phyloP scores from a whole-genome alignment of 1,140 invertebrate genomes.

The Lepidurus couesii region DNA sequence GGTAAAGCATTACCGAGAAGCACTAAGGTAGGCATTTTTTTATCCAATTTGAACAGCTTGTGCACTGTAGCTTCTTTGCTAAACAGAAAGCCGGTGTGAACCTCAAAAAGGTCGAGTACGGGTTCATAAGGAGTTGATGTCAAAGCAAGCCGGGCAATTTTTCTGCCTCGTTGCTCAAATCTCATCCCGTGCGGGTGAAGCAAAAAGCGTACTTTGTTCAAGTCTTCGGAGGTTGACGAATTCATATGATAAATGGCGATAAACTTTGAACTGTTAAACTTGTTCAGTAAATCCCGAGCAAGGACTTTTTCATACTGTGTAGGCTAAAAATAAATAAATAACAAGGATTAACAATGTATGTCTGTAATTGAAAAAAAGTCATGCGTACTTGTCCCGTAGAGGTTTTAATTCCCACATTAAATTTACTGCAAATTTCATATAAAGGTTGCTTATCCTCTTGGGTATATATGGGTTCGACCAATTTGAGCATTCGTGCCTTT shows the following conservation, averaged over 20 bases:
- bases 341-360: background rate
- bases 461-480: slow-evolving; percentile 10
- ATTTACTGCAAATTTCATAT: slow-evolving; percentile 15
- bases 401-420: background rate
- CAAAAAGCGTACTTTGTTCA: slow-evolving; percentile 20
- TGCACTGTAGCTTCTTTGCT: slow-evolving; percentile 26
- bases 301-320: slow-evolving; percentile 24
- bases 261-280: slow-evolving; percentile 21
- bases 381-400: background rate
- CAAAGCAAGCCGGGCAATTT: slow-evolving; percentile 23
- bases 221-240: slow-evolving; percentile 7
- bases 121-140: slow-evolving; percentile 22
- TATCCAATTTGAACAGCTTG: slow-evolving; percentile 24
- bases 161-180: slow-evolving; percentile 16
- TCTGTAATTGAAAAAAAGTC: background rate
- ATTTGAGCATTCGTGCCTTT: slow-evolving; percentile 11
- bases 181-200: slow-evolving; percentile 22
- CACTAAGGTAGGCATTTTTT: slow-evolving; percentile 26
- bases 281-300: background rate
- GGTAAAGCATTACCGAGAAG: slow-evolving; percentile 23
- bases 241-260: slow-evolving; percentile 28
- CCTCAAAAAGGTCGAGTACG: slow-evolving; percentile 13
- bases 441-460: background rate
- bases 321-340: background rate
- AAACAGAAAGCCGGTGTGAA: slow-evolving; percentile 14